Conservation (phyloP, 1,140 invertebrate genomes). For the Chelonus insularis region DNA sequence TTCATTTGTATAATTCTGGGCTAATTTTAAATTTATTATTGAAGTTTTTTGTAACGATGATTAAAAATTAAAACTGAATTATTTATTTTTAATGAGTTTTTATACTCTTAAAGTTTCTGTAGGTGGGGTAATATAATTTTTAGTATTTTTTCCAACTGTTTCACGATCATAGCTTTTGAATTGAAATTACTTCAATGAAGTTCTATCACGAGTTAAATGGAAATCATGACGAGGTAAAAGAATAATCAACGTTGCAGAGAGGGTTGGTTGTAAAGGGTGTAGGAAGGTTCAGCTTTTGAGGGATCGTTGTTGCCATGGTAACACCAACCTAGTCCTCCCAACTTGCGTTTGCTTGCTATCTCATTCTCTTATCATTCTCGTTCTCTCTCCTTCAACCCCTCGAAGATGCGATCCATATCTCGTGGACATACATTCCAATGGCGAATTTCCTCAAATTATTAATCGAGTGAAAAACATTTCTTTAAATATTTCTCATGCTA, state of each 20-base stretch:
- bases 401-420: conserved; percentile 51
- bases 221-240: conserved; percentile 9
- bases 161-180: not conserved
- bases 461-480: too few species aligned
- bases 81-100: too few species aligned
- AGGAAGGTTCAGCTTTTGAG: conserved; percentile 53
- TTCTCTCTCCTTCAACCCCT: conserved; percentile 18
- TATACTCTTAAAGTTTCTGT: not conserved
- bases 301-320: conserved; percentile 57
- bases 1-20: too few species aligned
- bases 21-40: too few species aligned
- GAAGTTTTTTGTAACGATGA: too few species aligned
- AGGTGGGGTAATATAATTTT: too few species aligned
- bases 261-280: conserved; percentile 49
- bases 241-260: conserved; percentile 29
- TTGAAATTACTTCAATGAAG: conserved; percentile 12
- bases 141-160: not conserved
- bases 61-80: too few species aligned
- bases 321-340: conserved; percentile 46
- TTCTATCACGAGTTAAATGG: conserved; percentile 15
- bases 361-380: conserved; percentile 11
- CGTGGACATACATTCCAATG: too few species aligned
- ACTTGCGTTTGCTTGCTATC: conserved; percentile 36
- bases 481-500: too few species aligned
- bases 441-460: too few species aligned